Conservation (phyloP, 2,888 invertebrate species). For the Pseudococcus viburni region DNA sequence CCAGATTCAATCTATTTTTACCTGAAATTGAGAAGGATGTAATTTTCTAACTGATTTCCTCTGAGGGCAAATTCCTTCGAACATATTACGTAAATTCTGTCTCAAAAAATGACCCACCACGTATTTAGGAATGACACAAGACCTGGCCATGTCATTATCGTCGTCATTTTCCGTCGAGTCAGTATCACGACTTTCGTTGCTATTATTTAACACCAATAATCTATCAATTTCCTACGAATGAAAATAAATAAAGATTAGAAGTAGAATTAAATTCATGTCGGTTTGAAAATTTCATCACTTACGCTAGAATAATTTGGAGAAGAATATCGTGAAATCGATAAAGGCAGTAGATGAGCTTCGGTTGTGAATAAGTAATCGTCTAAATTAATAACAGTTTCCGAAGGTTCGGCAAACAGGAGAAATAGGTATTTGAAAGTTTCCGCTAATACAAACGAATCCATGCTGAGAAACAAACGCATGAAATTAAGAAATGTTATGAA, state of each 20-base stretch:
- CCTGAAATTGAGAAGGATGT: slow-evolving; percentile 68
- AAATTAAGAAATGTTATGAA: not conserved
- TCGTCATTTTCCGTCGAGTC: slow-evolving; percentile 1
- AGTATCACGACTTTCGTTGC: not conserved
- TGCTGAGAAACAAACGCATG: slow-evolving; percentile 73
- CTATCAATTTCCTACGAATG: not conserved
- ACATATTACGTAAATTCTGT: slow-evolving; percentile 86
- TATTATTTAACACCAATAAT: not conserved
- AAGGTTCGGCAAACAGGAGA: slow-evolving; percentile 90
- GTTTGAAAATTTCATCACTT: not conserved
- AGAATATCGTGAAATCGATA: slow-evolving; percentile 75
- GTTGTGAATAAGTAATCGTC: slow-evolving; percentile 92
- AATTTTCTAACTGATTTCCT: slow-evolving; percentile 68
- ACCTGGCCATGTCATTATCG: slow-evolving; percentile 57
- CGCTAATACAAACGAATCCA: slow-evolving; percentile 98
- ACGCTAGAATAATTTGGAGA: slow-evolving; percentile 66
- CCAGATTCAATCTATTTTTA: not conserved
- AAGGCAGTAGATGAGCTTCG: slow-evolving; percentile 95
- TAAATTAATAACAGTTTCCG: slow-evolving; percentile 84
- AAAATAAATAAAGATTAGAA: not conserved
- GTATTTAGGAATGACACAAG: slow-evolving; percentile 60
- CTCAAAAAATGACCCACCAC: slow-evolving; percentile 74
- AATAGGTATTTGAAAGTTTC: slow-evolving; percentile 98
- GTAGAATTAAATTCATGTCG: not conserved
- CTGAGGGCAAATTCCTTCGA: slow-evolving; percentile 84